phyloP scores from a whole-genome alignment of 2,888 invertebrate genomes.

The Helicoverpa assulta region DNA sequence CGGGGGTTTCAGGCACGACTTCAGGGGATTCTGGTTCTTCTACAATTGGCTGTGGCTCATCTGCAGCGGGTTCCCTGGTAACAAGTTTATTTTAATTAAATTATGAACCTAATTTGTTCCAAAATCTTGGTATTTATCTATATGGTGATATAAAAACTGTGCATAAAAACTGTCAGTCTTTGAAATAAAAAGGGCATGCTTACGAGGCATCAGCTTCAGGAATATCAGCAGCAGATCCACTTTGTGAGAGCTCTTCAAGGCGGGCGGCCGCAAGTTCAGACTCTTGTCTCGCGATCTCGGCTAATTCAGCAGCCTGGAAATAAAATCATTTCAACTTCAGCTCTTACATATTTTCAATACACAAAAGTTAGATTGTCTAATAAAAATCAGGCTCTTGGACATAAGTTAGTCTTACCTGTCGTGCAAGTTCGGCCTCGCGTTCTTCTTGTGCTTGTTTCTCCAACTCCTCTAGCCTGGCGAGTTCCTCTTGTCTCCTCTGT shows the following conservation, averaged over 20 bases:
- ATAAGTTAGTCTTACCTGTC: conserved; percentile 83
- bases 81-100: not conserved
- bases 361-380: not conserved
- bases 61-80: conserved; percentile 78
- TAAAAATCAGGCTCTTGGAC: not conserved
- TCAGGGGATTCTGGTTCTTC: conserved; percentile 88
- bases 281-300: conserved; percentile 91
- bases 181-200: not conserved
- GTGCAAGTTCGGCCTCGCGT: conserved; percentile 92
- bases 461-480: conserved; percentile 90
- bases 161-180: too few species aligned
- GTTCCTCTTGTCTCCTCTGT: conserved; percentile 90
- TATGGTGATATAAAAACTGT: not conserved
- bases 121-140: not conserved
- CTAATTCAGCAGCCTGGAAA: conserved; percentile 91
- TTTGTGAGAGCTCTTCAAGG: conserved; percentile 89
- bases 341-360: not conserved
- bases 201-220: conserved; percentile 81
- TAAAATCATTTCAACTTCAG: not conserved
- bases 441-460: conserved; percentile 91
- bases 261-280: conserved; percentile 91
- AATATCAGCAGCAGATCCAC: conserved; percentile 81
- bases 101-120: not conserved
- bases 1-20: conserved; percentile 72
- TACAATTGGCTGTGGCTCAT: conserved; percentile 83